A percentile compares a stretch with the other conserved stretches of the same genome.
These are phyloP conservation scores for Recurvirostra avosetta DNA, from an alignment of 2,113 vertebrate species.

Conservation along the genomic window DNA sequence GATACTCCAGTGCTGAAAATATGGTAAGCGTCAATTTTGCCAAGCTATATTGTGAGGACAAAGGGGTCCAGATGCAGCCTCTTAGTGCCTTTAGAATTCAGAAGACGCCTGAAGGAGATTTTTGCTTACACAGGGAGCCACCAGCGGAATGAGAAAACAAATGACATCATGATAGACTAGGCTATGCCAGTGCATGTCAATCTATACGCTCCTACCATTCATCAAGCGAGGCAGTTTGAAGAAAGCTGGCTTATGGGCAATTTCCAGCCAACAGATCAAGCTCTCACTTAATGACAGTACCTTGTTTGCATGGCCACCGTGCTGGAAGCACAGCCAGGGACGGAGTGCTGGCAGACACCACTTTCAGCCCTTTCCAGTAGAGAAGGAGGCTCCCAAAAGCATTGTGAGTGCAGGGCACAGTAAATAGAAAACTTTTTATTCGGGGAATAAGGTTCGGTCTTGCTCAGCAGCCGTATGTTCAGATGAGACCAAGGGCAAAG, in stretches of 20 bases:
- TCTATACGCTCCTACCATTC: accelerated
- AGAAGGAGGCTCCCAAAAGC: neutral
- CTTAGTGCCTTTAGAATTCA: neutral
- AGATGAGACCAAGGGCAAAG: neutral
- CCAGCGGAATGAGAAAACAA: neutral
- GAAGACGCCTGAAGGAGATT: neutral
- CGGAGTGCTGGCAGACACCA: accelerated
- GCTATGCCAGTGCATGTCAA: neutral
- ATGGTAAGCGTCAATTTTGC: neutral
- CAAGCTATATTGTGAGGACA: neutral
- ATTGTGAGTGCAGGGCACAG: neutral
- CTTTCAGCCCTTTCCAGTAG: neutral
- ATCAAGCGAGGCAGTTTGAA: neutral
- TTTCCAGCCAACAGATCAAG: neutral
- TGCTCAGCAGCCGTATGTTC: neutral
- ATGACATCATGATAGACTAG: neutral
- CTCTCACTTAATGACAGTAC: neutral
- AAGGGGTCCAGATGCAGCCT: neutral
- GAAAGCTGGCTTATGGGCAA: neutral
- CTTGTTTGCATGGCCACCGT: accelerated
- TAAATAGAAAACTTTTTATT: neutral
- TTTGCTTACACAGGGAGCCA: neutral
- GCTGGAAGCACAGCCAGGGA: neutral
- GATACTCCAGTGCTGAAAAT: neutral
- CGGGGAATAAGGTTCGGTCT: neutral